These are phyloP conservation scores for Damaliscus lunatus DNA, from an alignment of 2,113 vertebrate genomes.

Conservation along the genomic window DNA sequence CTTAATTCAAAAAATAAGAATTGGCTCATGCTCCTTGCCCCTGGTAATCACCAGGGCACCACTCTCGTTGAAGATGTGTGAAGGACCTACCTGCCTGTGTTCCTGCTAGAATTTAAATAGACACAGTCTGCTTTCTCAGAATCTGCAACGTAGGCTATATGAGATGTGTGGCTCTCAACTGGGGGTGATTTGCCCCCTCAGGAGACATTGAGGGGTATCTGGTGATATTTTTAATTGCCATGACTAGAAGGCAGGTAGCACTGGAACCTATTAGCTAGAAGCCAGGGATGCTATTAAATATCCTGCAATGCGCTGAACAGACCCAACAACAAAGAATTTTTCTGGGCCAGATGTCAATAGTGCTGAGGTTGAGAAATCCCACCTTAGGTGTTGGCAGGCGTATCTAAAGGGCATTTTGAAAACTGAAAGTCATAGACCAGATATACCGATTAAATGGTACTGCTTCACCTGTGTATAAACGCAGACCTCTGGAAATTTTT, in stretches of 20 bases:
- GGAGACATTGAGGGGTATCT: not conserved
- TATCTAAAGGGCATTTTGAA: not conserved
- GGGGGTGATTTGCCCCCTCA: not conserved
- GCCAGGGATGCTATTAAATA: not conserved
- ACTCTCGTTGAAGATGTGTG: not conserved
- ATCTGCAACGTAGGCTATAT: not conserved
- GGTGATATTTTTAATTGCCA: not conserved
- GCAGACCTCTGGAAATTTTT: not conserved
- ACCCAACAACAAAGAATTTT: not conserved
- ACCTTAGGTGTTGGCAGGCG: not conserved
- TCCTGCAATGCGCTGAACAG: not conserved
- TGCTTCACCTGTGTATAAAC: not conserved
- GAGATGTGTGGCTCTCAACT: not conserved
- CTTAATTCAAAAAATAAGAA: slow-evolving; percentile 58
- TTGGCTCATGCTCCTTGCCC: slow-evolving; percentile 3
- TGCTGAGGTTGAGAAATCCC: not conserved
- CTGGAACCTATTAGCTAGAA: not conserved
- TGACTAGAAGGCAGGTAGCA: not conserved
- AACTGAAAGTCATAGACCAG: not conserved
- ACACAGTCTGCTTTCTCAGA: not conserved
- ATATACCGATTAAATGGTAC: not conserved
- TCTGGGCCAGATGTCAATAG: not conserved
- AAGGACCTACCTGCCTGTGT: slow-evolving; percentile 17
- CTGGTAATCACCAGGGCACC: slow-evolving; percentile 39
- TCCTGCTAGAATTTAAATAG: not conserved